Percentiles rank a stretch among this genome's conserved stretches.
These are phyloP conservation scores for Phacellophora camtschatica DNA, from an alignment of 30 jellyfish, hydroid and myxozoan species.

Conservation along the genomic window DNA sequence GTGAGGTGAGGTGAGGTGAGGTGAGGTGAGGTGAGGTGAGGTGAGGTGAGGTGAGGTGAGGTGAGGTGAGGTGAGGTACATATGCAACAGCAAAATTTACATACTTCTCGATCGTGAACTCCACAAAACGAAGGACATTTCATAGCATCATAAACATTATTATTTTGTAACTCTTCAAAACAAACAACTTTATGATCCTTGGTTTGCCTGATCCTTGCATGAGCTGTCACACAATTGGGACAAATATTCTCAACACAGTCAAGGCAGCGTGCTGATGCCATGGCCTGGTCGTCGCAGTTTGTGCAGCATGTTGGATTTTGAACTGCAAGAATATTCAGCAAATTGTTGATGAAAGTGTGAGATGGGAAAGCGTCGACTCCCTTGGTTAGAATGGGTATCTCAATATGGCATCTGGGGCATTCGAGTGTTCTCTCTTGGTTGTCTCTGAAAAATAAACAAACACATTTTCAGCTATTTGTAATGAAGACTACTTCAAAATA, in stretches of 20 bases:
- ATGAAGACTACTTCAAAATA: too few relatives aligned
- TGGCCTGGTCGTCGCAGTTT: conserved; percentile 90
- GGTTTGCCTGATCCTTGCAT: conserved; percentile 95
- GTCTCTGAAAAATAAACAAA: conserved; percentile 11
- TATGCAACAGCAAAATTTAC: neutral
- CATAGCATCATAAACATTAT: conserved; percentile 91
- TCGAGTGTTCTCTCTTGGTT: conserved; percentile 69
- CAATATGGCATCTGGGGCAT: conserved; percentile 87
- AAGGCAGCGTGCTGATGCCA: conserved; percentile 95
- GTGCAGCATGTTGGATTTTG: conserved; percentile 93
- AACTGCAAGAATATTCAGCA: conserved; percentile 84
- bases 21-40: too few relatives aligned
- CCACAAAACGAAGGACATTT: conserved; percentile 95
- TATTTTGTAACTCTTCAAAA: conserved; percentile 96
- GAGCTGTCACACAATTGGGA: conserved; percentile 93
- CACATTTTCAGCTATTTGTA: too few relatives aligned
- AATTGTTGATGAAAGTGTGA: conserved; percentile 82
- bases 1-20: too few relatives aligned
- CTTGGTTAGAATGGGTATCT: conserved; percentile 84
- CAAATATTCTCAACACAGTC: conserved; percentile 97
- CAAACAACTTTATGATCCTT: conserved; percentile 86
- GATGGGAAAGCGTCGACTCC: conserved; percentile 96
- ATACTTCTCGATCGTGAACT: conserved; percentile 94
- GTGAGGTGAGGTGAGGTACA: too few relatives aligned
- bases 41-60: too few relatives aligned